Evolutionary conservation across 2,113 vertebrate genomes (phyloP).

Genomic region (Vombatus ursinus): DNA sequence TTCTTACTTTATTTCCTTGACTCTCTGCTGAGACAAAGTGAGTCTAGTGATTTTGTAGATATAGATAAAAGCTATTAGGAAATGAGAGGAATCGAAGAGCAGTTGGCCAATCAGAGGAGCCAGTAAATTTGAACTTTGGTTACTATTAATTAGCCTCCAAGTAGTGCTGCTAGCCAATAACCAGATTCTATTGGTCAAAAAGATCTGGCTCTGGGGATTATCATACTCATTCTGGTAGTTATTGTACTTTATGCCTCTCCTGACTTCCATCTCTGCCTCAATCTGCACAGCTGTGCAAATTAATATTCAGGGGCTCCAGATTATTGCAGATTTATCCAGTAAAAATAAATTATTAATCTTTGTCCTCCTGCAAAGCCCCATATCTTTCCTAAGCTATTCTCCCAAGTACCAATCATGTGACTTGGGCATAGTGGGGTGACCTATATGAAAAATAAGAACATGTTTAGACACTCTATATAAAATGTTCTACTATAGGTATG

Average conservation of each 20-base stretch:
- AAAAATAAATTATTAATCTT: background rate
- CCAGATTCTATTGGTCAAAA: background rate
- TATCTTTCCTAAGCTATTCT: background rate
- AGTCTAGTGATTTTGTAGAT: slow-evolving; percentile 23
- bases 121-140: background rate
- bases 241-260: background rate
- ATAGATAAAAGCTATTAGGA: background rate
- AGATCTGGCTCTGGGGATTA: background rate
- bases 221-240: background rate
- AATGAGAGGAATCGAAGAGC: background rate
- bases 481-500: background rate
- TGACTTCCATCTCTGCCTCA: background rate
- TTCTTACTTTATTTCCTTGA: background rate
- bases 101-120: background rate
- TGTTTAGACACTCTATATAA: background rate
- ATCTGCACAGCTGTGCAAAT: background rate
- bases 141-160: background rate
- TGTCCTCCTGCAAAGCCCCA: background rate
- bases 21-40: background rate
- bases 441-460: background rate
- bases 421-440: background rate
- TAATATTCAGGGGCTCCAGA: background rate
- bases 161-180: background rate
- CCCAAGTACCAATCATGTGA: background rate
- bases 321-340: background rate